Base-by-base conservation (phyloP, 2,888 invertebrate genomes). In the Trichopria drosophilae region DNA sequence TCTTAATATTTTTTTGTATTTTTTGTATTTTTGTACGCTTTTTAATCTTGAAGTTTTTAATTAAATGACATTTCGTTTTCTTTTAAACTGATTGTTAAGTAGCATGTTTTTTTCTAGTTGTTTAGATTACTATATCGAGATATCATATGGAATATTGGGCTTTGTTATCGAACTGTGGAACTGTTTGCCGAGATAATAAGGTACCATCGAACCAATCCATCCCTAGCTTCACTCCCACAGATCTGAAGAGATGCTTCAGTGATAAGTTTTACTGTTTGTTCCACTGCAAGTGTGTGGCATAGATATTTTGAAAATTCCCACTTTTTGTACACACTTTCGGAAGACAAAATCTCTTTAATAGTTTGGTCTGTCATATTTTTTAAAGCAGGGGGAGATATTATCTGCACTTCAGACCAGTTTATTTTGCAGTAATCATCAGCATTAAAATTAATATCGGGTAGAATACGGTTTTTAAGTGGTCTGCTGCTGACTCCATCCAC, bases 211-310 rank as follows among this genome's bases (percentile, higher is more conserved):
- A 41, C 29, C n/a, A 29, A 26, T 10, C 41, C 41, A 20, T 41
- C 41, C 12, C 41, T 9, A 26, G 41, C 41, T 13, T 41, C 41
- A 16, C 10, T 18, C 12, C 41, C 41, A 16, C 41, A 41, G 7
- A 41, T 29, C 18, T 16, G 16, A 41, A 16, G n/a, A 41, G 12
- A n/a, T n/a, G n/a, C n/a, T n/a, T n/a, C n/a, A n/a, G n/a, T n/a
- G n/a, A n/a, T n/a, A n/a, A n/a, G n/a, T 18, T 41, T 41, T 10
- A 41, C 41, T 10, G 7, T 15, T 6, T 20, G 41, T 18, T 41
- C 41, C 6, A 28, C 41, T 41, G 41, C 41, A 18, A 26, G 26
- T n/a, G 41, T 23, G 12, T 41, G 29, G 29, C 28, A 28, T 12
- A 13, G 28, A 28, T 28, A 28, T 28, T n/a, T 12, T 12, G 13